Base-by-base conservation (phyloP, 2,888 invertebrate species). In the Julus scanicus region DNA sequence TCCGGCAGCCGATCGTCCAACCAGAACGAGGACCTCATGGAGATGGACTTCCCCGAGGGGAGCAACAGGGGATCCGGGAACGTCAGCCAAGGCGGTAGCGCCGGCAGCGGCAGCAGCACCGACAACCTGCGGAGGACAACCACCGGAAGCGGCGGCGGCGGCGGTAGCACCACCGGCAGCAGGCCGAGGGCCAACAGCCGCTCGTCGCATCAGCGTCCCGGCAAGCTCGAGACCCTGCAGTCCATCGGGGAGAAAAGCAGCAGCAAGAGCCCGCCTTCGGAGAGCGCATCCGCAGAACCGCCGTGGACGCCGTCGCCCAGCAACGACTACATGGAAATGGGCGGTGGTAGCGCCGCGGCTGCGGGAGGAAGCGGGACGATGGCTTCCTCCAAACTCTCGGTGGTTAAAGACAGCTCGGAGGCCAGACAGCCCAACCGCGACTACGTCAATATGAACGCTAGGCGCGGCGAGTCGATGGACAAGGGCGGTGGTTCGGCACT, bases 11-110 rank as follows among this genome's bases (percentile, higher is more conserved):
- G 87, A 8, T 80, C 80, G 15, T 39, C 86, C 6, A 88, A 49
- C 20, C 20, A n/a, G 15, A 89, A 89, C 71, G 93, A 95, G 90
- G 96, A 97, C 92, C 94, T 96, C 90, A 96, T 97, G 96, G 96
- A 96, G 93, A 94, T 97, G 90, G 95, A 96, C 91, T 96, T 95
- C 91, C 94, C 94, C 0, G 93, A 93, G 90, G 92, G 88, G 84
- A 39, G 20, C 17, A 71, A 87, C 71, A 11, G 53, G 15, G 53
- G 53, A 53, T 53, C 53, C 17, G 53, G 53, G 13, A 53, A 53
- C 53, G 53, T 53, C 17, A 13, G 17, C 49, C 49, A 49, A 49
- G 49, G 49, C 13, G 29, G 84, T 29, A 29, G 84, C 17, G 84
- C 84, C 20, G 84, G 8, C 44, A 39, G 39, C 39, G 39, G n/a